A percentile compares a stretch with the other conserved stretches of the same genome.
phyloP scores from a whole-genome alignment of 1,140 invertebrate species.

The Listronotus oregonensis region DNA sequence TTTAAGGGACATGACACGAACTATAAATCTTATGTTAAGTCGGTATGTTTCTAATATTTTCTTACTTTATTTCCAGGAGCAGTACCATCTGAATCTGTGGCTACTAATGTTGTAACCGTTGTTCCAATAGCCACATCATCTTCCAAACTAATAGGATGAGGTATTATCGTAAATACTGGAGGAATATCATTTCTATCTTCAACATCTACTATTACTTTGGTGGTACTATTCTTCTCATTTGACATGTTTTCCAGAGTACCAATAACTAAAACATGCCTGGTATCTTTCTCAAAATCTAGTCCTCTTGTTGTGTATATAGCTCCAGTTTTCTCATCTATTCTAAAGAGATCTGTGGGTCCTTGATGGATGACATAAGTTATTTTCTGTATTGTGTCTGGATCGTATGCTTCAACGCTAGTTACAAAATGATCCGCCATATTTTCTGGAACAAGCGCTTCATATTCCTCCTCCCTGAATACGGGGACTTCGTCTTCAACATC shows the following conservation, averaged over 20 bases:
- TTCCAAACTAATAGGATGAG: slow-evolving; percentile 79
- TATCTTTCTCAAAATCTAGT: slow-evolving; percentile 79
- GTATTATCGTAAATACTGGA: slow-evolving; percentile 81
- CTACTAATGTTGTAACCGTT: slow-evolving; percentile 75
- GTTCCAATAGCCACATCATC: slow-evolving; percentile 82
- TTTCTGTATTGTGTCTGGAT: slow-evolving; percentile 78
- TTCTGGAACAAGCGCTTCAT: slow-evolving; percentile 81
- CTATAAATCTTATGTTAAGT: no score
- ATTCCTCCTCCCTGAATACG: slow-evolving; percentile 72
- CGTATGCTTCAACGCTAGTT: slow-evolving; percentile 62
- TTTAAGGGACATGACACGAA: no score
- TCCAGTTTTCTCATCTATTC: slow-evolving; percentile 79
- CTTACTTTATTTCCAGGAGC: slow-evolving; percentile 77
- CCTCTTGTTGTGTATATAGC: slow-evolving; percentile 74
- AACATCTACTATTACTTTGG: slow-evolving; percentile 76
- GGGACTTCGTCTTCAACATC: slow-evolving; percentile 87
- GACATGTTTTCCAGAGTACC: slow-evolving; percentile 81
- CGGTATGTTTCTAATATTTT: neutral
- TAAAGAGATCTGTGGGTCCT: slow-evolving; percentile 80
- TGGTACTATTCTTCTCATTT: slow-evolving; percentile 71
- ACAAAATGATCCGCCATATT: slow-evolving; percentile 78
- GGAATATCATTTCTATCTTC: slow-evolving; percentile 84
- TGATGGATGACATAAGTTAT: slow-evolving; percentile 85
- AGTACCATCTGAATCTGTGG: slow-evolving; percentile 81
- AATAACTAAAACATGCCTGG: slow-evolving; percentile 73